Evolutionary conservation across 2,888 invertebrate genomes (phyloP).

Genomic region (Cheilosia soror): DNA sequence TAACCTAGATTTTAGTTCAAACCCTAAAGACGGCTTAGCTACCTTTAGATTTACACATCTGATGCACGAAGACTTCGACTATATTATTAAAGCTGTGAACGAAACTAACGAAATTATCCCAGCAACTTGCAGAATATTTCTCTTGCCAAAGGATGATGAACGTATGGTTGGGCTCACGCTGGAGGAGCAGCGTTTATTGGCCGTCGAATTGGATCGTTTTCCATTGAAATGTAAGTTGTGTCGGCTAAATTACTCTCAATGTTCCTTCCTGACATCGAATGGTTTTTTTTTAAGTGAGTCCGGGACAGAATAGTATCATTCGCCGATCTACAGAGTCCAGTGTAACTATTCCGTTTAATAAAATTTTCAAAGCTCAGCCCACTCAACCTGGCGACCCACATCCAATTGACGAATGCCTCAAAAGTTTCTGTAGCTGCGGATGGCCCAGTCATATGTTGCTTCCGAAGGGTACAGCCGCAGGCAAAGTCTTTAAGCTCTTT

Average conservation of each 20-base stretch:
- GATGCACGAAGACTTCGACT: conserved; percentile 87
- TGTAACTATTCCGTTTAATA: conserved; percentile 92
- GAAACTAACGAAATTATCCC: conserved; percentile 80
- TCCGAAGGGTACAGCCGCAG: conserved; percentile 88
- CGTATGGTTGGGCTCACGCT: conserved; percentile 86
- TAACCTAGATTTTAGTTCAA: conserved; percentile 91
- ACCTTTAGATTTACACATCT: conserved; percentile 85
- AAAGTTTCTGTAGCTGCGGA: conserved; percentile 92
- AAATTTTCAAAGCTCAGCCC: conserved; percentile 88
- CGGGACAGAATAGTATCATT: conserved; percentile 88
- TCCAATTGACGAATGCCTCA: conserved; percentile 42
- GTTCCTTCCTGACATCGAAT: background rate
- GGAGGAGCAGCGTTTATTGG: conserved; percentile 86
- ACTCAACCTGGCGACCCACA: conserved; percentile 41
- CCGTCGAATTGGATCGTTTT: conserved; percentile 89
- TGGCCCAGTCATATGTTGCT: conserved; percentile 93
- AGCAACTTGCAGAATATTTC: conserved; percentile 88
- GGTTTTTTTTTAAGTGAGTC: conserved; percentile 85
- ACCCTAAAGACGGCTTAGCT: conserved; percentile 89
- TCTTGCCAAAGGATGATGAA: conserved; percentile 88
- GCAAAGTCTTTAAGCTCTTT: conserved; percentile 88
- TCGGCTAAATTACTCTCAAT: no score
- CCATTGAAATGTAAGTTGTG: conserved; percentile 85
- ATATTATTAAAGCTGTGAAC: conserved; percentile 87
- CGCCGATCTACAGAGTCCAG: conserved; percentile 89